Percentiles rank a stretch among this genome's conserved stretches.
These are phyloP conservation scores for Brienomyrus longianalis DNA, from an alignment of 2,113 vertebrate genomes.

Conservation along the genomic window DNA sequence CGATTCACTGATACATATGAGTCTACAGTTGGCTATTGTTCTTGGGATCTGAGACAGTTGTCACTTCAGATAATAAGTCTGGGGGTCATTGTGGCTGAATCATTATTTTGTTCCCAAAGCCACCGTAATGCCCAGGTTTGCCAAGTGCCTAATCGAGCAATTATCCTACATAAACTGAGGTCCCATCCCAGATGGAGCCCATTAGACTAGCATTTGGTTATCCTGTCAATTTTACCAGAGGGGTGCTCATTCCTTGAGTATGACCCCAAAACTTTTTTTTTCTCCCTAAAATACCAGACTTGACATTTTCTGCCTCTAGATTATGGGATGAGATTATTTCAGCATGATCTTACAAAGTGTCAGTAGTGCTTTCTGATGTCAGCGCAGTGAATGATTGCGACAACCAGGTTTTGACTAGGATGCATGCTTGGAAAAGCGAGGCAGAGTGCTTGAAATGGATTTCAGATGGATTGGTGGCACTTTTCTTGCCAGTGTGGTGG, in stretches of 20 bases:
- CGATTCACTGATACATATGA: not conserved
- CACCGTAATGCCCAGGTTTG: constrained; percentile 32
- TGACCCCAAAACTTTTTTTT: constrained; percentile 28
- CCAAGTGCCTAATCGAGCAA: constrained; percentile 31
- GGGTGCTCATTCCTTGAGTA: constrained; percentile 24
- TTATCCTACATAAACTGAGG: constrained; percentile 38
- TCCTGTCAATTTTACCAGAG: constrained; percentile 37
- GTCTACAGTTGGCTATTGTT: constrained; percentile 7
- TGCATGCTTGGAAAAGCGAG: not conserved
- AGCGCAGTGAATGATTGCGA: constrained; percentile 10
- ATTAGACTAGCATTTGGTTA: constrained; percentile 43
- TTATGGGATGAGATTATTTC: constrained; percentile 31
- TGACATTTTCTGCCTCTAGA: constrained; percentile 35
- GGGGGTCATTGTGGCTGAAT: not conserved
- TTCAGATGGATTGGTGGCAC: not conserved
- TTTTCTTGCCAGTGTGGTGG: not conserved
- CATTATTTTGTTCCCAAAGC: constrained; percentile 26
- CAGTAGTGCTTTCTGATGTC: constrained; percentile 4
- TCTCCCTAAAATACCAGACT: constrained; percentile 27
- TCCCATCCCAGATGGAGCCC: constrained; percentile 42
- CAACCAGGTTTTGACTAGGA: constrained; percentile 10
- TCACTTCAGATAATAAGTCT: constrained; percentile 7
- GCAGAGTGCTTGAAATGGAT: not conserved
- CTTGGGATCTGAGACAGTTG: constrained; percentile 23
- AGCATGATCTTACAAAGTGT: constrained; percentile 25